Evolutionary conservation across 2,888 invertebrate species (phyloP).

Genomic region (Heliconius ethilla): DNA sequence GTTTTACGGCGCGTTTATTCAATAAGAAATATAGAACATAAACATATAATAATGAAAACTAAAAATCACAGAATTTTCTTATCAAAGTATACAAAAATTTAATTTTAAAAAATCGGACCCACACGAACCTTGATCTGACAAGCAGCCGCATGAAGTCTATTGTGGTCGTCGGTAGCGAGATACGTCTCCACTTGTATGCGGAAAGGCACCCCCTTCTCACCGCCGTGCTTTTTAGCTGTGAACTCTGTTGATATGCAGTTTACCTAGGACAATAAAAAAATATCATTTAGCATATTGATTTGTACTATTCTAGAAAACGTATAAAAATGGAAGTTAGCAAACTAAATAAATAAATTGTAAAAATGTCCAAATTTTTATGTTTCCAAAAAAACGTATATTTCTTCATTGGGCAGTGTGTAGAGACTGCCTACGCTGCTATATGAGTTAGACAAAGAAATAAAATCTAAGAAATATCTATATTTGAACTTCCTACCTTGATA

Average conservation of each 20-base stretch:
- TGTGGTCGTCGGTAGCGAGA: conserved; percentile 77
- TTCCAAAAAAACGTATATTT: too few species aligned
- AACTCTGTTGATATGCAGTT: conserved; percentile 99
- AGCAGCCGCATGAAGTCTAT: conserved; percentile 94
- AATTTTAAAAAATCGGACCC: neutral
- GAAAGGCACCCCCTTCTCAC: conserved; percentile 98
- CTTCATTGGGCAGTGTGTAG: too few species aligned
- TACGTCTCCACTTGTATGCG: conserved; percentile 96
- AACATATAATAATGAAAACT: neutral
- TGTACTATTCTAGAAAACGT: too few species aligned
- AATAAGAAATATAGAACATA: too few species aligned
- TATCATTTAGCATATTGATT: too few species aligned
- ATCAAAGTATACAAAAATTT: neutral
- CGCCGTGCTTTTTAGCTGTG: conserved; percentile 98
- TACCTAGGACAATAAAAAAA: conserved; percentile 69
- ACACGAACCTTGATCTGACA: conserved; percentile 95
- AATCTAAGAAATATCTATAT: neutral
- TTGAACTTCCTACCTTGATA: conserved; percentile 84
- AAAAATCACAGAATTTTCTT: neutral
- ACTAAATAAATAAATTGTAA: too few species aligned
- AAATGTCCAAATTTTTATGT: too few species aligned
- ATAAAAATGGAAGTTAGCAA: too few species aligned
- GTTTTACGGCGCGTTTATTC: too few species aligned
- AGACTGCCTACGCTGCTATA: neutral
- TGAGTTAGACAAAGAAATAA: too few species aligned